Conservation (phyloP, 2,797 vertebrate species). For the Alfaro cultratus region DNA sequence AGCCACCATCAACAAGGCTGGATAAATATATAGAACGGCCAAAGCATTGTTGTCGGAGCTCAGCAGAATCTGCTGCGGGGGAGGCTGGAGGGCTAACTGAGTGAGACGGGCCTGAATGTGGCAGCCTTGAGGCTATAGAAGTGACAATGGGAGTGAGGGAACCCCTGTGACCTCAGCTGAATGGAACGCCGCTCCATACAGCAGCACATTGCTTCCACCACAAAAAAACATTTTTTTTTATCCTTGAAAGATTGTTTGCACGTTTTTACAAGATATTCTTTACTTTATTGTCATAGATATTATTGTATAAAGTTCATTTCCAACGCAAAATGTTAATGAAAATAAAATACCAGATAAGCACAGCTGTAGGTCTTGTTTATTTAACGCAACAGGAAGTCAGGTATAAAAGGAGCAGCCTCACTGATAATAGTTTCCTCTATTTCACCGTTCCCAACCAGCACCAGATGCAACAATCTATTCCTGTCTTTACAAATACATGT, state of each 20-base stretch:
- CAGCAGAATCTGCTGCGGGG: conserved; percentile 54
- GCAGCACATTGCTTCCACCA: conserved; percentile 10
- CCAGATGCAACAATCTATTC: conserved; percentile 50
- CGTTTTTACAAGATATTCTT: conserved; percentile 8
- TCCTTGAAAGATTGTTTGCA: conserved; percentile 20
- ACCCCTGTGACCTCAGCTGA: conserved; percentile 73
- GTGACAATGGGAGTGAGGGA: conserved; percentile 73
- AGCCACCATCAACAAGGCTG: conserved; percentile 72
- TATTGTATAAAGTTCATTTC: conserved; percentile 12
- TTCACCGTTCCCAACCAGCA: conserved; percentile 55
- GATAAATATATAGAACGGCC: conserved; percentile 62
- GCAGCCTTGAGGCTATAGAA: conserved; percentile 73
- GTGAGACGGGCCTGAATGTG: conserved; percentile 60
- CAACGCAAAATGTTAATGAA: not conserved
- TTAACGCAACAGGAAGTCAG: conserved; percentile 18
- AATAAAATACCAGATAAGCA: conserved; percentile 31
- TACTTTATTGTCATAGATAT: conserved; percentile 13
- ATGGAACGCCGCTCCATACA: conserved; percentile 61
- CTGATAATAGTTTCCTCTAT: conserved; percentile 58
- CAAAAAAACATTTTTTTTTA: conserved; percentile 1
- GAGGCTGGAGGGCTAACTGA: conserved; percentile 66
- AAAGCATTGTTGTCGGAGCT: conserved; percentile 59
- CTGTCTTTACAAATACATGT: conserved; percentile 41
- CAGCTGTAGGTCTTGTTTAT: conserved; percentile 66
- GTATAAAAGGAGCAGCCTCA: conserved; percentile 4